Conservation (phyloP, 2,797 vertebrate species). For the Muscicapa comitata region DNA sequence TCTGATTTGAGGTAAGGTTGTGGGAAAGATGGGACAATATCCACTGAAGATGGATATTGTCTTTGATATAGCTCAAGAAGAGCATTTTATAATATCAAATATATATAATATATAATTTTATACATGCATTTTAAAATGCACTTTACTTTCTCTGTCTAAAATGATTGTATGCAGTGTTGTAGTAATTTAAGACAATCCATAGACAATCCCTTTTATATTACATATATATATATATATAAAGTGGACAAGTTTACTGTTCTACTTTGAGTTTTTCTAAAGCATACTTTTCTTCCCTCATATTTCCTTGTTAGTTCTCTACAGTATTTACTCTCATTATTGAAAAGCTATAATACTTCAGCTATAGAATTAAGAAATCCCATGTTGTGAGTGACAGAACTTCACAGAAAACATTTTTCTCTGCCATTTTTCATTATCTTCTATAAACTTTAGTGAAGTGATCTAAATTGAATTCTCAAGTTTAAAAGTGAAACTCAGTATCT, state of each 20-base stretch:
- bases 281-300: not conserved
- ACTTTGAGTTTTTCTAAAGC: not conserved
- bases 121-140: not conserved
- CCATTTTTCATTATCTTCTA: not conserved
- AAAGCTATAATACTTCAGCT: not conserved
- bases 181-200: not conserved
- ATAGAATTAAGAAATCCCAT: not conserved
- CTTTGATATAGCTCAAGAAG: not conserved
- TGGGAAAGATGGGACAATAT: not conserved
- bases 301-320: not conserved
- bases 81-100: too few relatives aligned
- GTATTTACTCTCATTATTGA: not conserved
- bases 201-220: not conserved
- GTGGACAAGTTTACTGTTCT: not conserved
- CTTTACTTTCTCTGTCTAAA: not conserved
- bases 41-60: not conserved
- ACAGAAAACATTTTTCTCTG: not conserved
- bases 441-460: not conserved
- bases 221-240: not conserved
- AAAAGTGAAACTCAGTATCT: not conserved
- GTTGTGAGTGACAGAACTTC: not conserved
- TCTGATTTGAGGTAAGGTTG: not conserved
- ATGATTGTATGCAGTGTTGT: not conserved
- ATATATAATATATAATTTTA: not conserved
- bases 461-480: not conserved